Evolutionary conservation across 1,140 invertebrate genomes (phyloP), one percentile per base, ranked within the genome.

Genomic region (Achroia grisella): DNA sequence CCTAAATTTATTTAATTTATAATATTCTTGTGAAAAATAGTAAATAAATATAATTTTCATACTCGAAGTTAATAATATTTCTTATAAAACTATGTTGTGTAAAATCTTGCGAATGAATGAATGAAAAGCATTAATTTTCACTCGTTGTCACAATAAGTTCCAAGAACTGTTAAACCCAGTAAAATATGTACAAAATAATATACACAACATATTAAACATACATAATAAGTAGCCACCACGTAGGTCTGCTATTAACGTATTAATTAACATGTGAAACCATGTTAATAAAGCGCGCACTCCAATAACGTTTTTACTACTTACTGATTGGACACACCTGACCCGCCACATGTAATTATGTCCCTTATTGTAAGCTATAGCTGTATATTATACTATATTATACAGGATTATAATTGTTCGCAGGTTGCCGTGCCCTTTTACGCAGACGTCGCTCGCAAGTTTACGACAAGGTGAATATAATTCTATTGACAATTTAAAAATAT

Each of bases 401-500:
- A 23, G 17, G 17, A 23, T 3, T 23, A 23, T 23, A 23, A 70
- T 77, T 74, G 51, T 66, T 84, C 74, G 29, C 82, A 87, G 85
- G 59, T 77, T 87, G 61, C 83, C 82, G 55, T 86, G 85, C 63
- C 83, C 85, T 59, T 86, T 86, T 61, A 85, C 83, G 56, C 85
- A 87, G 70, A 79, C 78, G 56, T 86, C 83, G 54, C 73, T 87
- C 65, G 86, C 86, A 43, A 87, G 86, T 73, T 82, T 87, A 83
- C 71, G 86, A 76, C 83, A 86, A 87, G 86, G 86, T 87, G 82
- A 85, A 64, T 80, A 77, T 23, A 23, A 23, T 23, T 23, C 6
- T 23, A 23, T 23, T 23, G 2, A 23, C 2, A 23, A 23, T n/a
- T 23, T 3, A 23, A 3, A 23, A 23, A 23, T 23, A 3, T 23